Percentiles rank a stretch among this genome's conserved stretches.
Conservation (phyloP, 2,888 invertebrate genomes). For the Drosophila vallismaia region DNA sequence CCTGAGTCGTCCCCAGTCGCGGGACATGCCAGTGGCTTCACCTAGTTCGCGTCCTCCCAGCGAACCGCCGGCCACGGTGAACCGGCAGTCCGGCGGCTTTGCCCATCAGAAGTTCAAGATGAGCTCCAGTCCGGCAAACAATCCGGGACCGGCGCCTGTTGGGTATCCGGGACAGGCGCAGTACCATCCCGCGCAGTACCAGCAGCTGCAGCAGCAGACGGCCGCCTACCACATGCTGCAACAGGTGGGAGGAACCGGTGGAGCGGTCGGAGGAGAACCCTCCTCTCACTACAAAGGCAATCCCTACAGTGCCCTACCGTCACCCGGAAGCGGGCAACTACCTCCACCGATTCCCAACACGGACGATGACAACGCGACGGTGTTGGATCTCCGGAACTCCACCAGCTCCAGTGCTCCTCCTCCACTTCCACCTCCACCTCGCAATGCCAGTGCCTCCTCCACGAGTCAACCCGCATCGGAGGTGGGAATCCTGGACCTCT, state of each 20-base stretch:
- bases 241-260: slow-evolving; percentile 54
- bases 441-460: slow-evolving; percentile 58
- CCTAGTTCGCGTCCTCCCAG: slow-evolving; percentile 75
- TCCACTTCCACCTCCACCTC: slow-evolving; percentile 31
- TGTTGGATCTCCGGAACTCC: slow-evolving; percentile 84
- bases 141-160: slow-evolving; percentile 46
- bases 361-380: slow-evolving; percentile 80
- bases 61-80: slow-evolving; percentile 56
- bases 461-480: slow-evolving; percentile 83
- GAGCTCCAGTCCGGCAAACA: slow-evolving; percentile 42
- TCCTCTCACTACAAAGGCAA: slow-evolving; percentile 67
- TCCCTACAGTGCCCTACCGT: slow-evolving; percentile 73
- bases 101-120: slow-evolving; percentile 84
- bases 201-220: slow-evolving; percentile 71
- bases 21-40: slow-evolving; percentile 78
- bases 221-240: slow-evolving; percentile 77
- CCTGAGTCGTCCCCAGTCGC: slow-evolving; percentile 81
- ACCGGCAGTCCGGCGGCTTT: slow-evolving; percentile 53
- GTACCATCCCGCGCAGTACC: slow-evolving; percentile 69
- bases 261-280: slow-evolving; percentile 66
- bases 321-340: slow-evolving; percentile 37
- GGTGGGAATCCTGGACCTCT: slow-evolving; percentile 93
- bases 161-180: slow-evolving; percentile 47
- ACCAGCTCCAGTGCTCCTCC: slow-evolving; percentile 38
- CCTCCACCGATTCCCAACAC: slow-evolving; percentile 45